Base-by-base conservation (phyloP, 2,113 vertebrate genomes). In the Blennius ocellaris region DNA sequence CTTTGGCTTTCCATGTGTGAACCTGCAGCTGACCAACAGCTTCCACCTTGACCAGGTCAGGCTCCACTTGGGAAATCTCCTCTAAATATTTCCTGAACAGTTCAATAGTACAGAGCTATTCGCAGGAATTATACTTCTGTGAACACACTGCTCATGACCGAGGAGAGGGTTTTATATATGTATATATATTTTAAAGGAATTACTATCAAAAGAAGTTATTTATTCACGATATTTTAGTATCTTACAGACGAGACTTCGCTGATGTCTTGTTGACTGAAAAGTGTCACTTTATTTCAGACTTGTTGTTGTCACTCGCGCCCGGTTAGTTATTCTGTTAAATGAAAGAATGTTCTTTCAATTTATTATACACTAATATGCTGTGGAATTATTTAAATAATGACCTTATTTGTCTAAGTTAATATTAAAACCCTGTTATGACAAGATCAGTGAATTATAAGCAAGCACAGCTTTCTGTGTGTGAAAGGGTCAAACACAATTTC, bases 1-100 rank as follows among this genome's bases (percentile, higher is more conserved):
- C 44, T 36, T 7, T 38, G 49, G 44, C 51, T 53, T 55, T 56
- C 36, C 11, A 15, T 60, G 11, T 48, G 57, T 61, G 63, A 75
- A 62, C 76, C 49, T 64, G 50, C 12, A 48, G 43, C 48, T 5
- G 6, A 73, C 62, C 61, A 43, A 63, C 8, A 30, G 41, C 51
- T 37, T 39, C 48, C 16, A 15, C 17, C 61, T 74, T 38, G 12
- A 37, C 49, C 54, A 14, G 61, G 14, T 55, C 65, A 38, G 16
- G 17, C 17, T 76, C 62, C 84, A 83, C 78, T 40, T 51, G 68
- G 74, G 73, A 84, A 83, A 83, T 78, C 57, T 71, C 8, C 47
- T 43, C 48, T 30, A 16, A 53, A 73, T 43, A 48, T 45, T 44
- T 60, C 56, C 39, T 58, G 51, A 17, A 30, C 9, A 39, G 56